Percentiles rank a stretch among this genome's conserved stretches.
phyloP scores from a whole-genome alignment of 2,888 invertebrate genomes.

The Acholoe squamosa region DNA sequence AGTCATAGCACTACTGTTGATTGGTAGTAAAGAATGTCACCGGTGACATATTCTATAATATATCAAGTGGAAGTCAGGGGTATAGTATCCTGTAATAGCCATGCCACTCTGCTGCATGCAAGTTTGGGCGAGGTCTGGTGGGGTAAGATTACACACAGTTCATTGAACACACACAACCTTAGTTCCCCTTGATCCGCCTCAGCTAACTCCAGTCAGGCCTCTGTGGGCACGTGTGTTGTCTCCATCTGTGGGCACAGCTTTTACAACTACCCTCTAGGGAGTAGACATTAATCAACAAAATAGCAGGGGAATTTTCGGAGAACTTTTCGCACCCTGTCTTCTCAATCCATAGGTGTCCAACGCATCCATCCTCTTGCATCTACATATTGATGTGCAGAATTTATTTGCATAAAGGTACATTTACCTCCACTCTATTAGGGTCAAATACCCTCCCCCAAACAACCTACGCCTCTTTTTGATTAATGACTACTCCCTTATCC shows the following conservation, averaged over 20 bases:
- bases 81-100: not conserved
- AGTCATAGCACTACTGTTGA: too few species aligned
- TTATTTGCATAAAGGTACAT: too few species aligned
- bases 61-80: too few species aligned
- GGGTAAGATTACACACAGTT: not conserved
- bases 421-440: too few species aligned
- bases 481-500: not conserved
- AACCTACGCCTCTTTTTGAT: too few species aligned
- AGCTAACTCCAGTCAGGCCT: not conserved
- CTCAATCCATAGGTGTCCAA: too few species aligned
- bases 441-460: not conserved
- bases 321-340: too few species aligned
- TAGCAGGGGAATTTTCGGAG: too few species aligned
- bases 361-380: not conserved
- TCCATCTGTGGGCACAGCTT: not conserved
- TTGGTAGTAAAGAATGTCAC: too few species aligned
- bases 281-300: too few species aligned
- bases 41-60: too few species aligned
- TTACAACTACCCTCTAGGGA: not conserved
- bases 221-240: not conserved
- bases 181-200: not conserved
- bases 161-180: conserved; percentile 13
- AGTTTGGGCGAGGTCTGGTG: not conserved
- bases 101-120: not conserved
- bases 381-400: too few species aligned